These are phyloP conservation scores for Halictus ligatus DNA, from an alignment of 2,888 invertebrate genomes.

Conservation along the genomic window DNA sequence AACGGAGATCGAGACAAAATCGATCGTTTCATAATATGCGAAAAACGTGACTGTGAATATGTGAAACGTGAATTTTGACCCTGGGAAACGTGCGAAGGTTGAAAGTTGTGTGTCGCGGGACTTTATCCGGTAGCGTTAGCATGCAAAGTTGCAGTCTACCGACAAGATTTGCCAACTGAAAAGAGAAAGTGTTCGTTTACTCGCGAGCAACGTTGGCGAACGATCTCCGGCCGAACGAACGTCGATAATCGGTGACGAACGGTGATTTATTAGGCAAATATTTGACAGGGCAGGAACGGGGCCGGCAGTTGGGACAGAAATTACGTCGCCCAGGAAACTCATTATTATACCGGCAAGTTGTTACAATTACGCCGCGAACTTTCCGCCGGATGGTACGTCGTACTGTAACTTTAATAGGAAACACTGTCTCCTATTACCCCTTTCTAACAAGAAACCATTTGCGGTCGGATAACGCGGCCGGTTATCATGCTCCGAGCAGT, in stretches of 20 bases:
- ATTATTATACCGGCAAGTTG: slow-evolving; percentile 56
- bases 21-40: background rate
- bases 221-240: background rate
- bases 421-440: slow-evolving; percentile 52
- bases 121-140: background rate
- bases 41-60: no score
- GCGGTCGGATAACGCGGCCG: slow-evolving; percentile 52
- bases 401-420: slow-evolving; percentile 64
- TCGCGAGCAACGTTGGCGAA: background rate
- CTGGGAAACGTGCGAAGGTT: background rate
- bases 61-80: background rate
- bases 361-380: slow-evolving; percentile 64
- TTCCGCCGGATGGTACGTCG: slow-evolving; percentile 44
- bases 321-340: slow-evolving; percentile 43
- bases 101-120: background rate
- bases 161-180: background rate
- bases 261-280: slow-evolving; percentile 31
- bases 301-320: slow-evolving; percentile 40
- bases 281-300: slow-evolving; percentile 30
- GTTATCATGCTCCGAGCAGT: slow-evolving; percentile 33
- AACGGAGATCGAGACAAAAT: background rate
- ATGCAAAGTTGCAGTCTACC: background rate
- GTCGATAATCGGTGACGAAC: slow-evolving; percentile 10
- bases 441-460: slow-evolving; percentile 62
- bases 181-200: background rate